phyloP scores from a whole-genome alignment of 2,113 vertebrate genomes.

The Datnioides undecimradiatus region DNA sequence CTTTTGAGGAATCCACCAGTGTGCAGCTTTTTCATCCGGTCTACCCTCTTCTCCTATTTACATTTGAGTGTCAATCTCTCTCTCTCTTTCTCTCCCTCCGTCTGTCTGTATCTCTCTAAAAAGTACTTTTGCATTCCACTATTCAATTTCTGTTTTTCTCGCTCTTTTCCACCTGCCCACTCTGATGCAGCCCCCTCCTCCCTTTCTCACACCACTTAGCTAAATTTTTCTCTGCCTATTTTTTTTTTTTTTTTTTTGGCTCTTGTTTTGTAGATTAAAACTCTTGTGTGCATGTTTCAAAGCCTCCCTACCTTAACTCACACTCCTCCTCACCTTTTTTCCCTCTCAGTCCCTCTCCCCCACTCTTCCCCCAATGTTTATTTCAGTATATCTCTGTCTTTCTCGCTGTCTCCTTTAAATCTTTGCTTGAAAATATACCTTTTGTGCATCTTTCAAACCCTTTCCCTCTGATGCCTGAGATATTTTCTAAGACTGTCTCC shows the following conservation, averaged over 20 bases:
- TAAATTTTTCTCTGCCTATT: slow-evolving; percentile 30
- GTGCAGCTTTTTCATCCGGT: slow-evolving; percentile 63
- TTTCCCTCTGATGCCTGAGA: slow-evolving; percentile 3
- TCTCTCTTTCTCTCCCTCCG: slow-evolving; percentile 19
- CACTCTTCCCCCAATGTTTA: slow-evolving; percentile 16
- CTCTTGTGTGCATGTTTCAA: slow-evolving; percentile 34
- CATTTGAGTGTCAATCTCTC: slow-evolving; percentile 74
- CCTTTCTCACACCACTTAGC: slow-evolving; percentile 66
- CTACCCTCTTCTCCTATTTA: slow-evolving; percentile 71
- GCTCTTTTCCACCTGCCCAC: slow-evolving; percentile 67
- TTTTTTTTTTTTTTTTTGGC: slow-evolving; percentile 37
- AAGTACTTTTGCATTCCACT: slow-evolving; percentile 70
- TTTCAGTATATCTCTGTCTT: slow-evolving; percentile 12
- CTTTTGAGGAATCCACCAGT: slow-evolving; percentile 76
- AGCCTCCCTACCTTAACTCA: slow-evolving; percentile 11
- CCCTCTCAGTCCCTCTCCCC: not conserved
- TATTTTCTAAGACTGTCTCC: slow-evolving; percentile 8
- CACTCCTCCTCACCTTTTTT: no score
- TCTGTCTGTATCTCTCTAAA: slow-evolving; percentile 64
- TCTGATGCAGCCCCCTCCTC: slow-evolving; percentile 30
- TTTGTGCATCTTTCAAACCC: slow-evolving; percentile 15
- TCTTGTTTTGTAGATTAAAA: slow-evolving; percentile 56
- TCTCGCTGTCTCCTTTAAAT: not conserved
- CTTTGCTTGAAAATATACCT: slow-evolving; percentile 2
- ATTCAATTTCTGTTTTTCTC: slow-evolving; percentile 70